Base-by-base conservation (phyloP, 2,797 vertebrate genomes). In the Octomys mimax region DNA sequence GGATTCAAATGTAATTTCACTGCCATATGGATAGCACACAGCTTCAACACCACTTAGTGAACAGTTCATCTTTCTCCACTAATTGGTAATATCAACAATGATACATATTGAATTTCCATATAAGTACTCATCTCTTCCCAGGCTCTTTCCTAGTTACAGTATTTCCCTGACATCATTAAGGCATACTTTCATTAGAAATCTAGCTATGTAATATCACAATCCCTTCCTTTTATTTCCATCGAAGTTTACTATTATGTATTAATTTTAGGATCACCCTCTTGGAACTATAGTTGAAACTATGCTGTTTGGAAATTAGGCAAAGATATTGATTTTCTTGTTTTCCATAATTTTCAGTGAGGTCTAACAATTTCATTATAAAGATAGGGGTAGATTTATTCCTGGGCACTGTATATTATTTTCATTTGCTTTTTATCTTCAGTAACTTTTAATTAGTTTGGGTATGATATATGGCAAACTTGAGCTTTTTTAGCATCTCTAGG, bases 1-100 rank as follows among this genome's bases (percentile, higher is more conserved):
- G 49, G 26, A 95, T 77, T 96, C 59, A 96, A 49, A 77, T 39
- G 8, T 52, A 92, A 92, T 85, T 91, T 95, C 84, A 42, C 88
- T 97, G 93, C 90, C 71, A 88, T 89, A 61, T 57, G 22, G n/a
- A 75, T 82, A 91, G 31, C 0, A 42, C 59, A 91, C 57, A 64
- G 62, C 52, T 96, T 95, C 21, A 93, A 85, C 1, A 93, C 57
- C 22, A 86, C 73, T 87, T 77, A 81, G 31, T 87, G 49, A 78
- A 54, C 62, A 88, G 52, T 73, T 95, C 18, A 84, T 78, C 57
- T 78, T 77, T 96, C 33, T 84, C 42, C 7, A 52, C 26, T 95
- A 85, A 92, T 39, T 82, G 61, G 46, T 84, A 94, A 88, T 26
- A 81, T 5, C 70, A 84, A 81, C 33, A 73, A 66, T 70, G 59